Percentiles rank a stretch among this genome's conserved stretches.
Conservation (phyloP, 2,113 vertebrate species). For the Haemorhous mexicanus region DNA sequence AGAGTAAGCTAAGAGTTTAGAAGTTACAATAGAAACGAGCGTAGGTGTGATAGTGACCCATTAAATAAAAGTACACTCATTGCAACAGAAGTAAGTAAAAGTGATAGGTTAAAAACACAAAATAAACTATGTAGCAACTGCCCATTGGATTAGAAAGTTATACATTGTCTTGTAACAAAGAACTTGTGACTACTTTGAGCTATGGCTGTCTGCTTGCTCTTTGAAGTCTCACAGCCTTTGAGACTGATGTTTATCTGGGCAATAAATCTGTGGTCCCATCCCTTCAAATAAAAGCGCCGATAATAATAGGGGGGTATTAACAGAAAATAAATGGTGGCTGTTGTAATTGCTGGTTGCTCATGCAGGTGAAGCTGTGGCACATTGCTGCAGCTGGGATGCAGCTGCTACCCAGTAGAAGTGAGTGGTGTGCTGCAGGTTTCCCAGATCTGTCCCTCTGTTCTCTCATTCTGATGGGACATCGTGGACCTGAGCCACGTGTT, state of each 20-base stretch:
- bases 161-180: neutral
- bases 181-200: neutral
- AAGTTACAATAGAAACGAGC: neutral
- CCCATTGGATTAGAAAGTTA: neutral
- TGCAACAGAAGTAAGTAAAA: neutral
- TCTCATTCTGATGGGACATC: neutral
- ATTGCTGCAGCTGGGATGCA: neutral
- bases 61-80: neutral
- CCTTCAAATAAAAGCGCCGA: neutral
- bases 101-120: neutral
- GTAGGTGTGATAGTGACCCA: neutral
- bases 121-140: neutral
- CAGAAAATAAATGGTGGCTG: neutral
- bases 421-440: neutral
- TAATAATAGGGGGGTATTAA: neutral
- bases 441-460: neutral
- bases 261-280: neutral
- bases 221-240: neutral
- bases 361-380: neutral
- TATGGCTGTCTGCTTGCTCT: neutral
- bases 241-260: neutral
- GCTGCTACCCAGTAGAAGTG: neutral
- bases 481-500: fast-evolving
- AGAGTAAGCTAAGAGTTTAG: neutral
- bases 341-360: neutral